A percentile compares a stretch with the other conserved stretches of the same genome.
Evolutionary conservation across 2,113 vertebrate genomes (phyloP).

Genomic region (Mohoua ochrocephala): DNA sequence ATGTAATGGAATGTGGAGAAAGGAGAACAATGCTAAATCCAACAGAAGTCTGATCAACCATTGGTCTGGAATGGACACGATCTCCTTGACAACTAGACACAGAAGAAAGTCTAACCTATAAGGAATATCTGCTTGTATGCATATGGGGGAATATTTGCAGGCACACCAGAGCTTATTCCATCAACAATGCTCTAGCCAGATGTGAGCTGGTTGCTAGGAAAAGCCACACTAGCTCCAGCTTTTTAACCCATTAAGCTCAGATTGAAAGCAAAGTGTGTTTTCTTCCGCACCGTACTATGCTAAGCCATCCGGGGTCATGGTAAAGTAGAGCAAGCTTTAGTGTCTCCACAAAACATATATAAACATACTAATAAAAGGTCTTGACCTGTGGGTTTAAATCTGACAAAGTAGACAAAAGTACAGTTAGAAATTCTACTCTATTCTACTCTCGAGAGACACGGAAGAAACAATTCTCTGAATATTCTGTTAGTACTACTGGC

Average conservation of each 20-base stretch:
- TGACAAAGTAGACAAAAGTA: background rate
- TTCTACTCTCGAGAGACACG: background rate
- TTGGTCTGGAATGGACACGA: background rate
- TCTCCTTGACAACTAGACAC: background rate
- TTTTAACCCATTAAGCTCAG: background rate
- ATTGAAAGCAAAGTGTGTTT: background rate
- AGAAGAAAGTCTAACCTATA: background rate
- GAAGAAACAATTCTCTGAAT: background rate
- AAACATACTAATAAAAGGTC: background rate
- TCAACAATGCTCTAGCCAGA: background rate
- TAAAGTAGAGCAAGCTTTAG: background rate
- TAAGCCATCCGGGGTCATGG: background rate
- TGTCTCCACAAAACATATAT: background rate
- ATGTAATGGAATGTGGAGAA: background rate
- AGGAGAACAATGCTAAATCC: background rate
- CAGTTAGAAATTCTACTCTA: background rate
- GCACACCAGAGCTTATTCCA: background rate
- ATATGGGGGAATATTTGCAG: background rate
- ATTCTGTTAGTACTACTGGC: background rate
- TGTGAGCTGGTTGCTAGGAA: background rate
- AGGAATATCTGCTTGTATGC: background rate
- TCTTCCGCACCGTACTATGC: background rate
- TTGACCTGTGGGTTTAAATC: background rate
- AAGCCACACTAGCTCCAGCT: background rate
- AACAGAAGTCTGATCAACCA: background rate